Conservation (phyloP, 2,113 vertebrate species). For the Chelonoidis abingdonii region DNA sequence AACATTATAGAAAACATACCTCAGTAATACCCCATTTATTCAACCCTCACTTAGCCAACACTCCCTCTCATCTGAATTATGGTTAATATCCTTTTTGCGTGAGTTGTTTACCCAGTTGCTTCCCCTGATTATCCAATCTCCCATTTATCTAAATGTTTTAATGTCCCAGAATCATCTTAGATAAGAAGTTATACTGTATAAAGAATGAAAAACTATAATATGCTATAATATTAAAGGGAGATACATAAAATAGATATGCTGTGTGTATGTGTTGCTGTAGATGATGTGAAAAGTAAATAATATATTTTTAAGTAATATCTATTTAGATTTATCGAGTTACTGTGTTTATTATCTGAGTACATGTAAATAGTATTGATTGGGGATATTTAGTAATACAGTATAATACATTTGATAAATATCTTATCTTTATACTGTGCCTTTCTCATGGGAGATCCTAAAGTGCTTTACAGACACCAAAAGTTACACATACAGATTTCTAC, state of each 20-base stretch:
- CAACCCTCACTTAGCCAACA: neutral
- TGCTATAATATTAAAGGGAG: neutral
- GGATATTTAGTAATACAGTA: neutral
- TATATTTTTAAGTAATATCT: neutral
- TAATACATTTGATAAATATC: neutral
- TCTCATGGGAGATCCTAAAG: neutral
- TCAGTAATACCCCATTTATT: neutral
- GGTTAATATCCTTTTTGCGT: neutral
- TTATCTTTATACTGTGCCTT: neutral
- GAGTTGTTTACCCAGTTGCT: neutral
- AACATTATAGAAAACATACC: accelerated
- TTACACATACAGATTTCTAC: neutral
- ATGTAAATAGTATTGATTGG: neutral
- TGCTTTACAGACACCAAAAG: neutral
- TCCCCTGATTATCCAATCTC: neutral
- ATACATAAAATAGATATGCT: neutral
- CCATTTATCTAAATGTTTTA: neutral
- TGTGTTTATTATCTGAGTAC: neutral
- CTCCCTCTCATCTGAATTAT: neutral
- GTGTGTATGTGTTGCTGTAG: neutral
- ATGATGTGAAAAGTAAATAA: neutral
- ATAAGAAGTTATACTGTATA: neutral
- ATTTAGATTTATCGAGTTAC: neutral
- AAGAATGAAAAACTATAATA: neutral
- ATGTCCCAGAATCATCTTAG: neutral